phyloP scores from a whole-genome alignment of 2,888 invertebrate genomes.

The Syrphus vitripennis region DNA sequence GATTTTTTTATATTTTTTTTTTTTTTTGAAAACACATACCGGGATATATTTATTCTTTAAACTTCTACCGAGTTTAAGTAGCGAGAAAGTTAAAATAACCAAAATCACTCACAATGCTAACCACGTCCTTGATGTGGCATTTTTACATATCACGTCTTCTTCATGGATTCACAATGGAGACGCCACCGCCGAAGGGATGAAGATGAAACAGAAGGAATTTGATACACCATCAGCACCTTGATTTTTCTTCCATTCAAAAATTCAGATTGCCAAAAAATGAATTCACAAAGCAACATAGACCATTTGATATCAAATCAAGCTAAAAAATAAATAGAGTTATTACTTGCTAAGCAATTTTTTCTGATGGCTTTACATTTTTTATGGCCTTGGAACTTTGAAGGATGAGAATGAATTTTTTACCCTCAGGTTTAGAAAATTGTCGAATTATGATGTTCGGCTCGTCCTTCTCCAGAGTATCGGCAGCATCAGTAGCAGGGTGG shows the following conservation, averaged over 20 bases:
- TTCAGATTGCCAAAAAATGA: slow-evolving; percentile 54
- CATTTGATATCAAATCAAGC: slow-evolving; percentile 68
- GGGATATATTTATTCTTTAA: slow-evolving; percentile 36
- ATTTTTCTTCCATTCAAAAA: slow-evolving; percentile 61
- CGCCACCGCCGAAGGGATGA: slow-evolving; percentile 38
- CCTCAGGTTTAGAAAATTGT: slow-evolving; percentile 51
- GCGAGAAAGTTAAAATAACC: slow-evolving; percentile 44
- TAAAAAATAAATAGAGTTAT: slow-evolving; percentile 68
- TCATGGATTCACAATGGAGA: slow-evolving; percentile 47
- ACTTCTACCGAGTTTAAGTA: slow-evolving; percentile 45
- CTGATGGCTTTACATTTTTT: slow-evolving; percentile 59
- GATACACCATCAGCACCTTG: slow-evolving; percentile 71
- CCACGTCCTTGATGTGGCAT: slow-evolving; percentile 58
- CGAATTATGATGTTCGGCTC: slow-evolving; percentile 65
- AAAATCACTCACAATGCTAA: slow-evolving; percentile 56
- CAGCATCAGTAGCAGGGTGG: not conserved
- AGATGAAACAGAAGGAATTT: slow-evolving; percentile 42
- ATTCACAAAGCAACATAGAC: slow-evolving; percentile 57
- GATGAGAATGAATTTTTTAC: too few relatives aligned
- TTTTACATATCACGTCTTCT: slow-evolving; percentile 70
- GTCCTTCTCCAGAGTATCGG: slow-evolving; percentile 19
- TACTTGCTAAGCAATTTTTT: slow-evolving; percentile 67
- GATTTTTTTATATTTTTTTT: not conserved
- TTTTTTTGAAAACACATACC: not conserved
- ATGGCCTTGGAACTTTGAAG: slow-evolving; percentile 1